Evolutionary conservation across 2,888 invertebrate genomes (phyloP), one percentile per base, ranked within the genome.

Genomic region (Tridacna gigas): DNA sequence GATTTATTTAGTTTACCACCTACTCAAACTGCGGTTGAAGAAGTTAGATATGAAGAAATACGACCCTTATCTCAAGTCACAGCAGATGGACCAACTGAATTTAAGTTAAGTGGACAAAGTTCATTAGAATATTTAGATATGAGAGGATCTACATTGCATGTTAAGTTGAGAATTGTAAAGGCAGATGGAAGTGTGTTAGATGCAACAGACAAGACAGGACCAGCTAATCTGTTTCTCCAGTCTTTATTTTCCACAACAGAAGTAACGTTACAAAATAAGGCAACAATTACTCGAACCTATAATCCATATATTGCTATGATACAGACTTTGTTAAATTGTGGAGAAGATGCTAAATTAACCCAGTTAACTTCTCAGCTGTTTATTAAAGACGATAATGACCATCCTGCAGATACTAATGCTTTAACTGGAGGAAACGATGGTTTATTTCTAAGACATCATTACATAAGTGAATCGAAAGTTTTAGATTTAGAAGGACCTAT

Each of bases 401-500:
- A 74, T 15, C 74, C 26, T 13, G 74, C 56, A 28, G 74, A 74
- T 45, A 48, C 60, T 9, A 48, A 74, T 61, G 51, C 74, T 28
- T 63, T 22, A n/a, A 28, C 74, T 28, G 74, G 74, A 22, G 37
- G 13, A 18, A 74, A 74, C 61, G 26, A 56, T 74, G 74, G 60
- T 13, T 60, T 74, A 28, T 74, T 74, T 28, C 26, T 61, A n/a
- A 26, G 74, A 61, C 51, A 15, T 37, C 18, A 22, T 26, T 77
- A 69, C 26, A 77, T 77, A 13, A 26, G 51, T 18, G 51, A 45
- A 13, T 77, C 77, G 15, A 77, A 69, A 77, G 28, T 77, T 11
- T 9, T 69, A 45, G 80, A 80, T 48, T 47, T 80, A 47, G 66
- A 86, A 73, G 86, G 83, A 51, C 74, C 73, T 5, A 18, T 83